Percentiles rank a stretch among this genome's conserved stretches.
These are phyloP conservation scores for Autographa pulchrina DNA, from an alignment of 2,888 invertebrate genomes.

Conservation along the genomic window DNA sequence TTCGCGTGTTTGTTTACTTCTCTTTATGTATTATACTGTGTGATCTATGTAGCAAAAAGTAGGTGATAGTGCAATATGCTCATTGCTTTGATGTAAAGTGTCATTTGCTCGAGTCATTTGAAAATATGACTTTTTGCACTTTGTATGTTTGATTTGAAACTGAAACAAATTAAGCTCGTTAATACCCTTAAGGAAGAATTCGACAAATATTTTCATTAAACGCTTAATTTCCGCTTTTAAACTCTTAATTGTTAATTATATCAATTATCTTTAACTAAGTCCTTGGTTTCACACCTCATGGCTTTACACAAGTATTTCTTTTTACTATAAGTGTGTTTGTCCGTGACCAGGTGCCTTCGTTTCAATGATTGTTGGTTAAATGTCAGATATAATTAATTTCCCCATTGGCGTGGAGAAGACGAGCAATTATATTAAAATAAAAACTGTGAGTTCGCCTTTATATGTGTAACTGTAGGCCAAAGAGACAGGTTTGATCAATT, in stretches of 20 bases:
- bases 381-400: conserved; percentile 54
- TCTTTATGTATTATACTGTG: not conserved
- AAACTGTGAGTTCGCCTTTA: conserved; percentile 28
- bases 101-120: no score
- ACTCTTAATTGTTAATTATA: not conserved
- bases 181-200: not conserved
- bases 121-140: no score
- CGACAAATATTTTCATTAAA: not conserved
- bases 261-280: not conserved
- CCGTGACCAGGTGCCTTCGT: conserved; percentile 40
- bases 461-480: conserved; percentile 20
- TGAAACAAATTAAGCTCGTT: no score
- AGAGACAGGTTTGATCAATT: conserved; percentile 17
- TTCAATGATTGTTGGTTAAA: conserved; percentile 47
- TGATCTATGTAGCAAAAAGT: not conserved
- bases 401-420: conserved; percentile 22
- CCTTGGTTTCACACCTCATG: conserved; percentile 14
- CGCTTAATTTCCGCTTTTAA: not conserved
- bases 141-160: no score
- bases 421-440: conserved; percentile 36
- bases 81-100: no score
- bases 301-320: conserved; percentile 14
- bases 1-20: conserved; percentile 10
- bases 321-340: conserved; percentile 13
- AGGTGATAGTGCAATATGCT: not conserved